These are phyloP conservation scores for Emys orbicularis DNA, from an alignment of 2,797 vertebrate genomes.

Conservation along the genomic window DNA sequence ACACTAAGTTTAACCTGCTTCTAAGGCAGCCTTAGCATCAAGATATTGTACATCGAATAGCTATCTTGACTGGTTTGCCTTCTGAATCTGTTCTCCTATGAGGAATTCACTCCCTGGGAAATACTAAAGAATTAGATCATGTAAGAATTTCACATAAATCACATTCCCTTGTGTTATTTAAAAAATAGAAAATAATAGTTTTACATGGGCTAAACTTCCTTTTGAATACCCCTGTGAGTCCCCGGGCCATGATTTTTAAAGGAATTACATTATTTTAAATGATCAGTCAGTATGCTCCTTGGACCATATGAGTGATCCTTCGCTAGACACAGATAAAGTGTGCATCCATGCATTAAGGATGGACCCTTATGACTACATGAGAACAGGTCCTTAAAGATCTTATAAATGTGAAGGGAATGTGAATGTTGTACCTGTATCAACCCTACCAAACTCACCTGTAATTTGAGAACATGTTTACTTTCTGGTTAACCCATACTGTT, in stretches of 20 bases:
- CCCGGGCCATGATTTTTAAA: neutral
- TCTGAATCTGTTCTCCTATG: neutral
- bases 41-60: neutral
- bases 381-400: neutral
- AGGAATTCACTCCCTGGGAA: neutral
- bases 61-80: neutral
- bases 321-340: fast-evolving
- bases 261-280: neutral
- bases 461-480: neutral
- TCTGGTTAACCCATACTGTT: neutral
- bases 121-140: neutral
- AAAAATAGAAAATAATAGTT: neutral
- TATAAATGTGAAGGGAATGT: neutral
- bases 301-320: neutral
- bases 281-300: neutral
- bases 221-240: neutral
- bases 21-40: neutral
- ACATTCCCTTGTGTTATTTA: neutral
- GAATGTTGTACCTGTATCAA: neutral
- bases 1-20: neutral
- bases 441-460: neutral
- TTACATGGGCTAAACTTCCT: neutral
- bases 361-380: fast-evolving
- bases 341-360: neutral
- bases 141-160: neutral